Base-by-base conservation (phyloP, 1,140 invertebrate species). In the Drosophila sturtevanti region DNA sequence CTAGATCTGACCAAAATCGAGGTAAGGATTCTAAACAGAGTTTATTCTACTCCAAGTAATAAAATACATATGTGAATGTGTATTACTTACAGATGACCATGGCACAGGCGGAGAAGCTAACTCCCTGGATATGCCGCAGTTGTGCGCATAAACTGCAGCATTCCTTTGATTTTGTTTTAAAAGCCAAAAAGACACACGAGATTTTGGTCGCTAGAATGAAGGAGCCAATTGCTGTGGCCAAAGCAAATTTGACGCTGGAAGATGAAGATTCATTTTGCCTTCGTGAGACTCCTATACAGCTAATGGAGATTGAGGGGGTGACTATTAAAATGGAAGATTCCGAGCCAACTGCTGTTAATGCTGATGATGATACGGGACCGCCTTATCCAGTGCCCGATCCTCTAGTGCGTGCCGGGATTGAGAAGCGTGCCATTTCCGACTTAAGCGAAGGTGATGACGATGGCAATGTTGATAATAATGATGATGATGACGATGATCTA, bases 291-390 rank as follows among this genome's bases (percentile, higher is more conserved):
- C 84, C 84, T 24, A 86, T 87, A 37, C 66, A 87, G 21, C 21
- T 86, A 21, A 62, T 87, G 3, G 82, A 86, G 18, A 79, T 86
- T 14, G 82, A 86, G 9, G 82, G 66, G 0, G 63, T 76, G 0
- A 81, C 68, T 35, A 89, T 89, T 7, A 86, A 87, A 64, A 79
- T 77, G 16, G 82, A 86, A 22, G 66, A 72, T 18, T 56, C 60
- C 6, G 79, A 79, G 11, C 38, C 62, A 10, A 24, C 52, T 1
- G 21, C 51, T 3, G 10, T 21, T 10, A 18, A 18, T 0, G 21
- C 24, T 14, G 27, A 31, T 31, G 27, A 6, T 31, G 27, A 31
- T 7, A 6, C 1, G 7, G 6, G 4, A 6, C 6, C 14, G 4
- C 7, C 51, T 9, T 44, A 2, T 18, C 5, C 41, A 4, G 55